A percentile compares a stretch with the other conserved stretches of the same genome.
Evolutionary conservation across 1,140 invertebrate species (phyloP).

Genomic region (Drosophila nigrodunni): DNA sequence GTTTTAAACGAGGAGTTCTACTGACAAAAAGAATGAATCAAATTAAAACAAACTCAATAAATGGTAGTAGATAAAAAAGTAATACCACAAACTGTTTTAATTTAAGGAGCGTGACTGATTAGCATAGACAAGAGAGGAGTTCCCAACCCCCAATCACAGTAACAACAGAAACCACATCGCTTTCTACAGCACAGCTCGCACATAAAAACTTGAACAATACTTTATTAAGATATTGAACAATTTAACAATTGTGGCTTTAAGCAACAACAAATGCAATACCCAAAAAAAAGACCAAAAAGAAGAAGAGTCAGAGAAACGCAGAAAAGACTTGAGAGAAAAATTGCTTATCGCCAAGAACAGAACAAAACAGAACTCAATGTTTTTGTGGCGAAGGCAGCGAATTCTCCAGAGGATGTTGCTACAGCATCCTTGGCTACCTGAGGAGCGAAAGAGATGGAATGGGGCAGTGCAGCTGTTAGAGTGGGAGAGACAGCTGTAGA

Average conservation of each 20-base stretch:
- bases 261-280: slow-evolving; percentile 36
- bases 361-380: slow-evolving; percentile 50
- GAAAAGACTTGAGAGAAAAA: slow-evolving; percentile 51
- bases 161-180: background rate
- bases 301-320: slow-evolving; percentile 40
- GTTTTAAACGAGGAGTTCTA: too few relatives aligned
- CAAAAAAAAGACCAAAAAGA: slow-evolving; percentile 5
- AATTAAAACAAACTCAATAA: too few relatives aligned
- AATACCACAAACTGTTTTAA: background rate
- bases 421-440: slow-evolving; percentile 25
- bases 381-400: slow-evolving; percentile 39
- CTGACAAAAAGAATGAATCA: too few relatives aligned
- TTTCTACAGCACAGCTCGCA: background rate
- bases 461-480: slow-evolving; percentile 16
- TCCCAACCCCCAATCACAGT: background rate
- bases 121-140: background rate
- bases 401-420: slow-evolving; percentile 70
- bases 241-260: slow-evolving; percentile 25
- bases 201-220: background rate
- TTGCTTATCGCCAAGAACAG: slow-evolving; percentile 56
- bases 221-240: slow-evolving; percentile 41
- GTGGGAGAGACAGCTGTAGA: slow-evolving; percentile 7
- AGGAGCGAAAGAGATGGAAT: slow-evolving; percentile 1
- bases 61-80: too few relatives aligned
- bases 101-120: background rate